Base-by-base conservation (phyloP, 2,113 vertebrate genomes). In the Laticauda colubrina region DNA sequence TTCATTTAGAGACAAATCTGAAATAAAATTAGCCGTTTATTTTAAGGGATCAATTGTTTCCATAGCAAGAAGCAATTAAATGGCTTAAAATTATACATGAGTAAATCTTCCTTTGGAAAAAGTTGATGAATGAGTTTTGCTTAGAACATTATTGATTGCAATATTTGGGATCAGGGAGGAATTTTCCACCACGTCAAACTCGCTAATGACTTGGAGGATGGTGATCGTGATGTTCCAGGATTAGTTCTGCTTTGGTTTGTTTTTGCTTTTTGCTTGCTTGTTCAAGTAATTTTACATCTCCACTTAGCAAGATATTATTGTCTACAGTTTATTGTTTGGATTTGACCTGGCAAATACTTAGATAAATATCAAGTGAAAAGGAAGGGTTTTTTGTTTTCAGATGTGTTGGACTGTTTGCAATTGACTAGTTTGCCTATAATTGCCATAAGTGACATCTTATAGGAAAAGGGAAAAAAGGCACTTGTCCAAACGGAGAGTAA, bases 161-260 rank as follows among this genome's bases (percentile, higher is more conserved):
- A 88, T 56, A 89, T 89, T 75, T 81, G 34, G 15, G 51, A 39
- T 54, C 23, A 45, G 61, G 61, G 34, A 81, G 51, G 34, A 75
- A 88, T 92, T 92, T 92, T 89, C 87, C 87, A 89, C 11, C 34
- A 48, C 24, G 18, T 81, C 29, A 81, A 89, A 48, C 53, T 57
- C n/a, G 54, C 88, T 87, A 91, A 59, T 87, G 29, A 51, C 87
- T 85, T 85, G 53, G 26, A 81, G 64, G 64, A 20, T 64, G 21
- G n/a, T 54, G 21, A 8, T 75, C 3, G 2, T 34, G 45, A 81
- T 43, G 75, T 81, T 81, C 75, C 75, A 81, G 69, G 18, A 81
- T 81, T 81, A 81, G 69, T 43, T 81, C 75, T 81, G 75, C 34
- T 3, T 59, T 55, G 6, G 54, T 43, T 88, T 89, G 64, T 21